A percentile compares a stretch with the other conserved stretches of the same genome.
These are phyloP conservation scores for Nemotelus nigrinus DNA, from an alignment of 2,888 invertebrate genomes.

Conservation along the genomic window DNA sequence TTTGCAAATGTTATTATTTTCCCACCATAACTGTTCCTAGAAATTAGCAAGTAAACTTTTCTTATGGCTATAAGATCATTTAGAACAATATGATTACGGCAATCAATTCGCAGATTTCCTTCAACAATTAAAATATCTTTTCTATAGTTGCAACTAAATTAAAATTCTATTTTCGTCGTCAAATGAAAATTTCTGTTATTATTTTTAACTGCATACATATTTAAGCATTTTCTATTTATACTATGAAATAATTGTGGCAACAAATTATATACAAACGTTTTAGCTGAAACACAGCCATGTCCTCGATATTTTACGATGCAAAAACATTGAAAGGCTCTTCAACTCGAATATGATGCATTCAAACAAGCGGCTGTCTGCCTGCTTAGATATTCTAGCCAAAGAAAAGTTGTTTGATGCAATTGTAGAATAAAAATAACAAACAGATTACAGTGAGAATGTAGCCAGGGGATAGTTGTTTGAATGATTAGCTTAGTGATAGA, in stretches of 20 bases:
- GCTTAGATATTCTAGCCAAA: conserved; percentile 20
- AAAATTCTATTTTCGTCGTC: neutral
- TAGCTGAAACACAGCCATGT: conserved; percentile 32
- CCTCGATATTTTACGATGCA: conserved; percentile 36
- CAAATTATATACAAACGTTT: conserved; percentile 25
- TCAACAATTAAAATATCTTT: neutral
- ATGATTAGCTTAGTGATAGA: too few species aligned
- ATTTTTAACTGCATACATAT: neutral
- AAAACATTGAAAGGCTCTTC: conserved; percentile 18
- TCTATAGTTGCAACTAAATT: neutral
- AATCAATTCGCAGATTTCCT: neutral
- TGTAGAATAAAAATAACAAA: too few species aligned
- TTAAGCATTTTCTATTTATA: conserved; percentile 16
- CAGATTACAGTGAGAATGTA: too few species aligned
- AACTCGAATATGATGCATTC: conserved; percentile 24
- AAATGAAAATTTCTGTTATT: neutral
- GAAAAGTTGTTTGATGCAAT: neutral
- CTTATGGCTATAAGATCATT: too few species aligned
- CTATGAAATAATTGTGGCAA: neutral
- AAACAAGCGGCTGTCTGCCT: neutral
- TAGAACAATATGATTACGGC: too few species aligned
- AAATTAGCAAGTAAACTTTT: too few species aligned
- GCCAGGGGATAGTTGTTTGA: too few species aligned
- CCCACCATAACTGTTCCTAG: too few species aligned
- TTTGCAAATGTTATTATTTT: too few species aligned